Percentiles rank a stretch among this genome's conserved stretches.
Evolutionary conservation across 2,797 vertebrate genomes (phyloP).

Genomic region (Epinephelus awoara): DNA sequence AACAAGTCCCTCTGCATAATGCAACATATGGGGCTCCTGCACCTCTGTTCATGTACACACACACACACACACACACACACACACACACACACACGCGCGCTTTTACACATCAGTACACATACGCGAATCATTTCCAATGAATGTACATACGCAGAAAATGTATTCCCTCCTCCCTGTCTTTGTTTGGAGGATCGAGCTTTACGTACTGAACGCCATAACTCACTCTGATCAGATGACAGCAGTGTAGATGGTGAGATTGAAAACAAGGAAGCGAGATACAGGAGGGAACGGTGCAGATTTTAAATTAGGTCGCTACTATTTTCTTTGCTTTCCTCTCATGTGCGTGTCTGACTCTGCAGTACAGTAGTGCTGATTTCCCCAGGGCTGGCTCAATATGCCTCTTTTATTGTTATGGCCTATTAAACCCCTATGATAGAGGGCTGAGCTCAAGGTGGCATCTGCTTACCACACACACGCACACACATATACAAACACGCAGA

Average conservation of each 20-base stretch:
- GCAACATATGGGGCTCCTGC: conserved; percentile 38
- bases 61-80: neutral
- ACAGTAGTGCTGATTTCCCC: conserved; percentile 80
- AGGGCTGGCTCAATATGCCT: conserved; percentile 72
- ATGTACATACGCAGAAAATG: neutral
- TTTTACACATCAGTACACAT: neutral
- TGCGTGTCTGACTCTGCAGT: conserved; percentile 34
- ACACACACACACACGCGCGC: neutral
- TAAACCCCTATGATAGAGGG: conserved; percentile 78
- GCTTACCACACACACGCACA: conserved; percentile 47
- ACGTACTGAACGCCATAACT: conserved; percentile 1
- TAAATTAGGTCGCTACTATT: conserved; percentile 49
- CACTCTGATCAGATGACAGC: conserved; percentile 14
- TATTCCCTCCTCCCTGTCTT: conserved; percentile 20
- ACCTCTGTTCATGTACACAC: neutral
- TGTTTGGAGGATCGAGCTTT: conserved; percentile 20
- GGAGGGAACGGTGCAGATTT: conserved; percentile 6
- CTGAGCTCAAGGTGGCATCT: conserved; percentile 78
- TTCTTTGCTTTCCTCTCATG: conserved; percentile 16
- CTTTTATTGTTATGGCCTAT: conserved; percentile 84
- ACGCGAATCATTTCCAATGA: neutral
- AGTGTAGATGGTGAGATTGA: neutral
- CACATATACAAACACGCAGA: conserved; percentile 3
- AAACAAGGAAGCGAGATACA: neutral
- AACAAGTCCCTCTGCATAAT: conserved; percentile 50